Percentiles rank a stretch among this genome's conserved stretches.
These are phyloP conservation scores for Drosophila paracracens DNA, from an alignment of 2,888 invertebrate species.

Conservation along the genomic window DNA sequence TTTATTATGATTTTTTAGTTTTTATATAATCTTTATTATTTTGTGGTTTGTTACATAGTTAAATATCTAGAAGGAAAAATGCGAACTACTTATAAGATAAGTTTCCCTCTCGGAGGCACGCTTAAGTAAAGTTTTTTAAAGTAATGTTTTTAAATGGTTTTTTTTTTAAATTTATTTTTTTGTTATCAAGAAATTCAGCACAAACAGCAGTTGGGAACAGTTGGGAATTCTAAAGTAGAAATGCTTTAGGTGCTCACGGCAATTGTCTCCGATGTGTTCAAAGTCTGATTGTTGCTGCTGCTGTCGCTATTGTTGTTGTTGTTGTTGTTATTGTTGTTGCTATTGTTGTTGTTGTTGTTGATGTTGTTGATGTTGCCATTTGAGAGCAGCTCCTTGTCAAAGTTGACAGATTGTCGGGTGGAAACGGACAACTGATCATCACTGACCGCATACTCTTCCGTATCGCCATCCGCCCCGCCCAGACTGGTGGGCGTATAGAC, in stretches of 20 bases:
- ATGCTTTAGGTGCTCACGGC: constrained; percentile 49
- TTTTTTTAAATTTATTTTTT: background rate
- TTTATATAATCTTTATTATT: constrained; percentile 10
- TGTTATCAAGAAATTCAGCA: constrained; percentile 3
- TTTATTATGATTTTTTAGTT: background rate
- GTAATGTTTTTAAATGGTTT: constrained; percentile 50
- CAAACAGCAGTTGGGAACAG: background rate
- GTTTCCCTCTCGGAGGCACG: constrained; percentile 79
- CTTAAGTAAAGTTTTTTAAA: constrained; percentile 76
- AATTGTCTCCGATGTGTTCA: constrained; percentile 35
- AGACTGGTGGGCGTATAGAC: constrained; percentile 86
- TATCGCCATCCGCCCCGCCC: constrained; percentile 83
- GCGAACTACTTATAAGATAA: constrained; percentile 65
- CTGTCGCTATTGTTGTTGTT: constrained; percentile 36
- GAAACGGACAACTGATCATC: constrained; percentile 82
- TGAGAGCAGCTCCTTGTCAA: constrained; percentile 57
- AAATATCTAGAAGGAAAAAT: constrained; percentile 65
- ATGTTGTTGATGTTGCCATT: constrained; percentile 53
- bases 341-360: constrained; percentile 49
- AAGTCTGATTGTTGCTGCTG: constrained; percentile 41
- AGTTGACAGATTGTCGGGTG: constrained; percentile 55
- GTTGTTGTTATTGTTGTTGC: constrained; percentile 45
- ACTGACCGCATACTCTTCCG: constrained; percentile 83
- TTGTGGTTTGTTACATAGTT: constrained; percentile 25
- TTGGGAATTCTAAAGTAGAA: background rate